phyloP scores from a whole-genome alignment of 2,113 vertebrate species.

The Perca flavescens region DNA sequence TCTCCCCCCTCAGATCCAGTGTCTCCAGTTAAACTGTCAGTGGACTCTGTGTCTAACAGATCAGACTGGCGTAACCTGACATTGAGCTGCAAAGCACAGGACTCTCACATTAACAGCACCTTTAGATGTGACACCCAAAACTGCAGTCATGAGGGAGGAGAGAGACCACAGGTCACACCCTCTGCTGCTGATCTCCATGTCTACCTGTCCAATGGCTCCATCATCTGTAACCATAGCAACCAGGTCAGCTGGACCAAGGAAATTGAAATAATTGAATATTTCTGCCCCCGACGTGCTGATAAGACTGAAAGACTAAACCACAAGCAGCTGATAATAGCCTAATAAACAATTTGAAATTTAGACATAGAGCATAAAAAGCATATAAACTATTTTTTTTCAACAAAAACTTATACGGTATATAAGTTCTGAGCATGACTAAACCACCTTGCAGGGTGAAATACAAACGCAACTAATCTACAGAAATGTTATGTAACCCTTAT shows the following conservation, averaged over 20 bases:
- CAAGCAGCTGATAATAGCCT: too few species aligned
- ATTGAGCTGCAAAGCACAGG: slow-evolving; percentile 40
- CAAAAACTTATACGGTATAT: too few species aligned
- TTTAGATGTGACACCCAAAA: not conserved
- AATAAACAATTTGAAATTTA: too few species aligned
- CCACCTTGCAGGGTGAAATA: too few species aligned
- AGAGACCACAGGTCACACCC: not conserved
- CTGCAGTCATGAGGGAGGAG: slow-evolving; percentile 27
- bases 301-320: too few species aligned
- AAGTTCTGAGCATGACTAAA: too few species aligned
- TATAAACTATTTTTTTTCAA: too few species aligned
- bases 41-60: not conserved
- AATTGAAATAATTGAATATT: accelerated
- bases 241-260: slow-evolving; percentile 1
- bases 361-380: too few species aligned
- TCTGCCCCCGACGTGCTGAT: too few species aligned
- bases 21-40: not conserved
- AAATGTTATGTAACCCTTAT: too few species aligned
- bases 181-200: not conserved
- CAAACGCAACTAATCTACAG: too few species aligned
- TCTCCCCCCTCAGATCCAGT: slow-evolving; percentile 39
- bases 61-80: slow-evolving; percentile 21
- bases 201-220: not conserved
- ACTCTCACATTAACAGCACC: slow-evolving; percentile 22
- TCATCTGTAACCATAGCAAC: slow-evolving; percentile 65